Evolutionary conservation across 2,113 vertebrate species (phyloP), one percentile per base, ranked within the genome.

Genomic region (Speoplatyrhinus poulsoni): DNA sequence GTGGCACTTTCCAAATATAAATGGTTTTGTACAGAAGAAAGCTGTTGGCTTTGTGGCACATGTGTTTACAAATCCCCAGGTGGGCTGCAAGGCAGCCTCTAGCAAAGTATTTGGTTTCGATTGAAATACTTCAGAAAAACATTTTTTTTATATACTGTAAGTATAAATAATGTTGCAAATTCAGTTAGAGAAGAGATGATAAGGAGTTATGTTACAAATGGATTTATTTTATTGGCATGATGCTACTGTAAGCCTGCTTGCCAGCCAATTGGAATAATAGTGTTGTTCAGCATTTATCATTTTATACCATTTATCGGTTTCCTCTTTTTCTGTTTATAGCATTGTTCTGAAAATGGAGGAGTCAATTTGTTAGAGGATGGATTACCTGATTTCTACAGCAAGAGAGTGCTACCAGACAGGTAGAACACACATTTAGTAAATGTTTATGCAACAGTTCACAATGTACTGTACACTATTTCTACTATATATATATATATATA

Each of bases 381-480:
- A 68, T 87, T 96, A 4, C 94, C 95, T 47, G 94, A 96, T 68
- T 96, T 96, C 87, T 96, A 95, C 90, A 95, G 90, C 89, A 94
- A 94, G 79, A 93, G 93, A 72, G 95, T 96, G 66, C 89, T 96
- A 68, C 91, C 93, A 17, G 94, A 97, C 88, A 95, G 95, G 95
- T 92, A 63, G 11, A 0, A 53, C 10, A 46, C 17, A 13, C 1
- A 48, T 19, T 62, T 6, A 1, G 2, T 68, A 46, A 52, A 32
- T 1, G 49, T 73, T 67, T 67, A 46, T 41, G 7, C 5, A 8
- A 41, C 36, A 41, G 7, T 41, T 8, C 36, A 41, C 4, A 41
- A 41, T 41, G 36, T 41, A 41, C 36, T 41, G 36, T 41, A 41
- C 36, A 26, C 19, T 26, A 26, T 41, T 4, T 41, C 3, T 19